A percentile compares a stretch with the other conserved stretches of the same genome.
Evolutionary conservation across 1,140 invertebrate species (phyloP).

Genomic region (Popillia japonica): DNA sequence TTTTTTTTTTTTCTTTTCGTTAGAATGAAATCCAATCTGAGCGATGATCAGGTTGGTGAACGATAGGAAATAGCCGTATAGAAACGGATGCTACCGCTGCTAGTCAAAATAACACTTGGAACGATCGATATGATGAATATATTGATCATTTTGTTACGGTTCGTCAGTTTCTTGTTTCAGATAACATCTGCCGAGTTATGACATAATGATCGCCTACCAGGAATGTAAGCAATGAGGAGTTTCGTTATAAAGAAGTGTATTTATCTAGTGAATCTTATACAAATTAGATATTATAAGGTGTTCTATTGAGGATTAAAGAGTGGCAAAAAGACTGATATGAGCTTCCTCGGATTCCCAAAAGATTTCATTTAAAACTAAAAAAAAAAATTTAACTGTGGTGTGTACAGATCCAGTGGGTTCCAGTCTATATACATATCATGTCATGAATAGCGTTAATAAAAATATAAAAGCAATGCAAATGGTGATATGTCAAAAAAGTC

Average conservation of each 20-base stretch:
- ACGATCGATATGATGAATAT: constrained; percentile 25
- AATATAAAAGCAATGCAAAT: too few relatives aligned
- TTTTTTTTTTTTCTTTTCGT: background rate
- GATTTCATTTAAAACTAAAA: too few relatives aligned
- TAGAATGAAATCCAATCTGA: constrained; percentile 11
- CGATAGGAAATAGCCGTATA: constrained; percentile 24
- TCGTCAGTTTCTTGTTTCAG: constrained; percentile 29
- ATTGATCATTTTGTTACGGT: constrained; percentile 31
- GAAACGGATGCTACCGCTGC: constrained; percentile 17
- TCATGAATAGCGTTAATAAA: too few relatives aligned
- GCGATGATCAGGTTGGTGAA: background rate
- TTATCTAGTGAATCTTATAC: too few relatives aligned
- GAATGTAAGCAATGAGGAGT: background rate
- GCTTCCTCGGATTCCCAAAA: too few relatives aligned
- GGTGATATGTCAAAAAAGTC: too few relatives aligned
- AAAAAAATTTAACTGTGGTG: too few relatives aligned
- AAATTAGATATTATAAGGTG: too few relatives aligned
- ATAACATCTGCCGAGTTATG: constrained; percentile 19
- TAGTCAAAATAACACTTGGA: constrained; percentile 29
- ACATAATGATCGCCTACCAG: constrained; percentile 8
- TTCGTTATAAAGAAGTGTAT: background rate
- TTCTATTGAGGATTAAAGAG: too few relatives aligned
- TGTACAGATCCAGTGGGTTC: too few relatives aligned
- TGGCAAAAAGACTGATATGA: too few relatives aligned
- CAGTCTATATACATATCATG: too few relatives aligned